Percentiles rank a stretch among this genome's conserved stretches.
These are phyloP conservation scores for Drosophila subobscura DNA, from an alignment of 1,140 invertebrate species.

Conservation along the genomic window DNA sequence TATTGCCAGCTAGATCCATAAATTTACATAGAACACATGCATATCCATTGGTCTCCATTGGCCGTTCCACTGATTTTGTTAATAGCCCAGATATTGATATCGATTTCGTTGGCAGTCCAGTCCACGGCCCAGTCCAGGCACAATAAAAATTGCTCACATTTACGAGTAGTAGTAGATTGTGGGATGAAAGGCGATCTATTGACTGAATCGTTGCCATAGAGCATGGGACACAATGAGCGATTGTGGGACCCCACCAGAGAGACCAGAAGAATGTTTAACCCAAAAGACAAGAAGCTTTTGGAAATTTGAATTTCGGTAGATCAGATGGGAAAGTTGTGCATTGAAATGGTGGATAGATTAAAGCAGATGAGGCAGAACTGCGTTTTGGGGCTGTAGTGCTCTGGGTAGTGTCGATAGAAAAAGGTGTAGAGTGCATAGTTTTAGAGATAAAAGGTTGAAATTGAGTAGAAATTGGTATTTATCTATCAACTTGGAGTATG, in stretches of 20 bases:
- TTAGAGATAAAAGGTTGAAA: too few relatives aligned
- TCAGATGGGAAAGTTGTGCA: slow-evolving; percentile 23
- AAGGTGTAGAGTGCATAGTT: too few relatives aligned
- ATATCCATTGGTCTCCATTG: slow-evolving; percentile 34
- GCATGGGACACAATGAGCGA: slow-evolving; percentile 55
- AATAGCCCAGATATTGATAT: slow-evolving; percentile 76
- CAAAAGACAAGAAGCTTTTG: slow-evolving; percentile 46
- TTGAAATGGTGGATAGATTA: background rate
- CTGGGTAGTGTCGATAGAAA: too few relatives aligned
- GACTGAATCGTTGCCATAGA: slow-evolving; percentile 41
- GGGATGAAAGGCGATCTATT: slow-evolving; percentile 37
- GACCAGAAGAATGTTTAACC: slow-evolving; percentile 10
- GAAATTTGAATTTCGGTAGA: slow-evolving; percentile 26
- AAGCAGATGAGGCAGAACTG: background rate
- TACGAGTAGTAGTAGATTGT: slow-evolving; percentile 35
- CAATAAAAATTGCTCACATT: slow-evolving; percentile 77
- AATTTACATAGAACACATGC: slow-evolving; percentile 46
- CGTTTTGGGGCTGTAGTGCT: too few relatives aligned
- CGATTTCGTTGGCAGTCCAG: slow-evolving; percentile 62
- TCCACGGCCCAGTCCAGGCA: slow-evolving; percentile 21
- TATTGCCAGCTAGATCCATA: slow-evolving; percentile 74
- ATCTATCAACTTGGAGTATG: too few relatives aligned
- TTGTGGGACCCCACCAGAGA: slow-evolving; percentile 21
- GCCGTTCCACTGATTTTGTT: slow-evolving; percentile 76
- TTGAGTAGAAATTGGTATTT: too few relatives aligned